Conservation (phyloP, 2,113 vertebrate species). For the Entelurus aequoreus region DNA sequence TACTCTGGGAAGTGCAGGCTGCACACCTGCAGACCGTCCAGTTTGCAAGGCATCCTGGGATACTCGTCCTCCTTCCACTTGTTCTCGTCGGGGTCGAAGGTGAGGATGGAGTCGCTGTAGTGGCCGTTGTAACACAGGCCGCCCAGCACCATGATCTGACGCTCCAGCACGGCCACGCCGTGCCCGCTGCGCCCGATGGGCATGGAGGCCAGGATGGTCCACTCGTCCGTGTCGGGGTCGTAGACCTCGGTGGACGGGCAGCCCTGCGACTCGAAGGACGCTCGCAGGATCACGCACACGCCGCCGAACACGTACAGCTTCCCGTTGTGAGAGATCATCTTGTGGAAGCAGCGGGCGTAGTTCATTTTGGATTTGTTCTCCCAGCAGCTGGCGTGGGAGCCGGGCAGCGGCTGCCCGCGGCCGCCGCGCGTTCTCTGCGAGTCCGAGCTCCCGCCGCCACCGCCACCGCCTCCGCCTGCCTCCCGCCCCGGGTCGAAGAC, state of each 20-base stretch:
- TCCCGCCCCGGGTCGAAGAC: constrained; percentile 96
- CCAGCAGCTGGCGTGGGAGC: constrained; percentile 90
- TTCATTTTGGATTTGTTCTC: constrained; percentile 99
- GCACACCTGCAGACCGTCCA: constrained; percentile 98
- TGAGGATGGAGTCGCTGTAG: constrained; percentile 98
- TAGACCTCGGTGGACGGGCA: constrained; percentile 98
- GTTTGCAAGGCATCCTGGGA: constrained; percentile 98
- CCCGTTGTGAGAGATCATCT: constrained; percentile 97
- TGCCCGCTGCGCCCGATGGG: constrained; percentile 98
- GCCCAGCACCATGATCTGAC: constrained; percentile 98
- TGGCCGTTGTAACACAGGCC: constrained; percentile 98
- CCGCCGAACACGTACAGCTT: constrained; percentile 98
- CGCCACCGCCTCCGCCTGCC: constrained; percentile 53
- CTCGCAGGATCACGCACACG: constrained; percentile 94
- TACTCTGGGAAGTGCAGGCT: constrained; percentile 97
- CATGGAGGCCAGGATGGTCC: constrained; percentile 98
- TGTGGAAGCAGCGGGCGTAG: constrained; percentile 98
- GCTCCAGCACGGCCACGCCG: constrained; percentile 93
- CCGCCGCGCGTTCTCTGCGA: constrained; percentile 83
- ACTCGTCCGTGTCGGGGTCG: constrained; percentile 91
- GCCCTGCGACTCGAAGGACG: constrained; percentile 97
- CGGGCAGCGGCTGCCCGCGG: constrained; percentile 58
- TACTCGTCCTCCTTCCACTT: constrained; percentile 99
- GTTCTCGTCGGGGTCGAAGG: constrained; percentile 97
- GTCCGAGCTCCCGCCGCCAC: constrained; percentile 40